Base-by-base conservation (phyloP, 2,113 vertebrate species). In the Mormoops blainvillei region DNA sequence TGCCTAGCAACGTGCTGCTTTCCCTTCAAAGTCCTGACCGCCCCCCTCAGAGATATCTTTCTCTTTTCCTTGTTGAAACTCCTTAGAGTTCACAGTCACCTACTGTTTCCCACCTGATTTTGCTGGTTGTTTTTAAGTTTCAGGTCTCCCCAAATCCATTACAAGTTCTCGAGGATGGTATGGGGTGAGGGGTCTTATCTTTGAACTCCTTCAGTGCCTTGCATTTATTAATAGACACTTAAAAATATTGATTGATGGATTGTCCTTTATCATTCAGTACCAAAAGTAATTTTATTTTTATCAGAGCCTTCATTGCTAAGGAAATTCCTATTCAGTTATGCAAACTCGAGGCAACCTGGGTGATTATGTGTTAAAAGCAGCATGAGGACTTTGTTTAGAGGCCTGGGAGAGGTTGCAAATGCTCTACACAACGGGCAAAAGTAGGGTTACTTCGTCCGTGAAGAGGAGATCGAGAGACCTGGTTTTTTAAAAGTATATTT, bases 261-360 rank as follows among this genome's bases (percentile, higher is more conserved):
- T 67, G 26, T 61, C 20, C 18, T 91, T 85, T 65, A 43, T 74
- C 28, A 54, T 38, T 70, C 18, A 2, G 16, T 80, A 74, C 26
- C 74, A 82, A 92, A 78, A 68, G 24, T 68, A 67, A 74, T 95
- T 90, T 61, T 94, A 74, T 95, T 90, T 61, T 94, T 71, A 48
- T 16, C 33, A 31, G 28, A 86, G 41, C 4, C 50, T 94, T 87
- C 65, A 20, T 93, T 83, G 45, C 48, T 94, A 95, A 78, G 63
- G 24, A 87, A 52, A 87, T 94, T 94, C 9, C 48, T 61, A 68
- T 5, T 4, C 12, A 28, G 4, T 65, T 86, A 19, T 24, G 26
- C 84, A 80, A 87, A 94, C 15, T 5, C 24, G 38, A 86, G 81
- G 22, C 31, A 52, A 22, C 41, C 28, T 76, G 50, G 14, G n/a